Conservation (phyloP, 1,140 invertebrate species). For the Lepidurus apus region DNA sequence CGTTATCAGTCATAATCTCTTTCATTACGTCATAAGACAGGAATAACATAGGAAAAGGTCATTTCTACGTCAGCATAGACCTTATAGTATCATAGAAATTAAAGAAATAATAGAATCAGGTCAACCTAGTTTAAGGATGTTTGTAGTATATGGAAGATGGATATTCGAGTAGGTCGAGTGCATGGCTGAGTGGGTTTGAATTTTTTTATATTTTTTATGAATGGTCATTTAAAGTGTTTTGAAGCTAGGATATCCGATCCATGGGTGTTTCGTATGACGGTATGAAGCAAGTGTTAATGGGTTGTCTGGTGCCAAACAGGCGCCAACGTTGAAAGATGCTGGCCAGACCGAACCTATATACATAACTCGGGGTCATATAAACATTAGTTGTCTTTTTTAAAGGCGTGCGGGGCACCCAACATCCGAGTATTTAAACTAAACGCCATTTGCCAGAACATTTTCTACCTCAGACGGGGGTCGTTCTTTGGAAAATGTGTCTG, state of each 20-base stretch:
- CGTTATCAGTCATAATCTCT: too few relatives aligned
- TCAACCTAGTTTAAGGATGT: too few relatives aligned
- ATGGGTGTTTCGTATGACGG: neutral
- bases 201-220: neutral
- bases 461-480: too few relatives aligned
- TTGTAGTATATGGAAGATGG: too few relatives aligned
- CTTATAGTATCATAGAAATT: too few relatives aligned
- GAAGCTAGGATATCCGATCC: neutral
- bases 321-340: slow-evolving; percentile 13
- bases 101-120: too few relatives aligned
- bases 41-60: too few relatives aligned
- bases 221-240: neutral
- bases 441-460: neutral
- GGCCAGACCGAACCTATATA: neutral
- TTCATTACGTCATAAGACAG: too few relatives aligned
- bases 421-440: neutral
- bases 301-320: slow-evolving; percentile 20
- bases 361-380: slow-evolving; percentile 2
- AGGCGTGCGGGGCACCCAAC: neutral
- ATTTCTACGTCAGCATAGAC: too few relatives aligned
- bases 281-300: slow-evolving; percentile 14
- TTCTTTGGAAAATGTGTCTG: too few relatives aligned
- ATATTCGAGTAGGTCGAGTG: neutral
- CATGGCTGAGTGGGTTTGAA: neutral
- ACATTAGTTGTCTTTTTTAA: slow-evolving; percentile 2